Base-by-base conservation (phyloP, 2,797 vertebrate species). In the Telmatherina bonti region DNA sequence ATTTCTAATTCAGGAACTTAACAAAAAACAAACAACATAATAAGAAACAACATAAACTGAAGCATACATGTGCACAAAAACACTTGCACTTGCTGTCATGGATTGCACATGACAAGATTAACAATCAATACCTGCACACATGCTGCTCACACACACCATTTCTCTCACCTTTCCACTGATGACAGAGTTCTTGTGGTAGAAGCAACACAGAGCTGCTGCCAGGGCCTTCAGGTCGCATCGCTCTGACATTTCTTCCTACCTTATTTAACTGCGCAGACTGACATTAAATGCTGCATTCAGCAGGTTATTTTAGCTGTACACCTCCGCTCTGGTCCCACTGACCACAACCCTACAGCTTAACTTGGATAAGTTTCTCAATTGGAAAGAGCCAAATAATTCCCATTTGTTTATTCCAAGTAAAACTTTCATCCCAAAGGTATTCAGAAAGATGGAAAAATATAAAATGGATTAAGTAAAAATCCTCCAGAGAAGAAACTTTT, bases 201-300 rank as follows among this genome's bases (percentile, higher is more conserved):
- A 98, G 89, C 98, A 99, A 87, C 98, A 99, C 81, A 99, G 89
- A 10, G 96, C 96, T 60, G 96, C 95, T 0, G 95, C 93, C 85
- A 99, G 88, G 70, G 93, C 90, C 76, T 96, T 96, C 83, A 97
- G 91, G 77, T 84, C 95, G 91, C 95, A 96, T 78, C 96, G 93
- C 90, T 96, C 96, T 0, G 97, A 95, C 97, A 99, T 99, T 80
- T 64, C 80, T 4, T 3, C 41, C 7, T 36, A 82, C 53, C 67
- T 73, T 47, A 54, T 49, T 63, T 16, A 38, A 62, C 22, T 30
- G 30, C n/a, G n/a, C 7, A 15, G 27, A 66, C 35, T 24, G 22
- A 74, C 53, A 1, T 2, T 29, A 11, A 15, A 31, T 20, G 27
- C 33, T 33, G 57, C 27, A 51, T 59, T 27, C 11, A 12, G 62